Percentiles rank a stretch among this genome's conserved stretches.
These are phyloP conservation scores for Tachina lurida DNA, from an alignment of 2,888 invertebrate genomes.

Conservation along the genomic window DNA sequence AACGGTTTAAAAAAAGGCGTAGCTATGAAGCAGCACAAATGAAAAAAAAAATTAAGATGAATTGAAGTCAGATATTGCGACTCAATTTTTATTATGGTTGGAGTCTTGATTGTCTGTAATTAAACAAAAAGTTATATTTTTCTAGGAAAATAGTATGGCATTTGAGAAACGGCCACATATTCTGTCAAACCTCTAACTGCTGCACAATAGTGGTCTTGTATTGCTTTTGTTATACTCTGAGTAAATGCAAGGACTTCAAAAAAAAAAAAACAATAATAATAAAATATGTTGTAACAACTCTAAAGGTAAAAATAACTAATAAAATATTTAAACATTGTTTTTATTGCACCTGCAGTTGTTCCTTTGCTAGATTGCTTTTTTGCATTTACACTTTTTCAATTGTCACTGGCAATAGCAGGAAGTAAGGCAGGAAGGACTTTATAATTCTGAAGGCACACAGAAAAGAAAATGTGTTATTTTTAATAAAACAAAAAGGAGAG, in stretches of 20 bases:
- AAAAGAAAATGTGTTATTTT: slow-evolving; percentile 17
- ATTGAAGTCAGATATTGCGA: too few species aligned
- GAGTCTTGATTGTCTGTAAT: too few species aligned
- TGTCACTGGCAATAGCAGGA: not conserved
- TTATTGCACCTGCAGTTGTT: slow-evolving; percentile 35
- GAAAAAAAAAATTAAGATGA: too few species aligned
- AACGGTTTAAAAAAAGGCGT: too few species aligned
- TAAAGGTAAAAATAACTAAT: slow-evolving; percentile 30
- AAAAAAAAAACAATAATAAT: slow-evolving; percentile 1
- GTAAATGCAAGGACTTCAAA: not conserved
- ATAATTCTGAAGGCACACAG: not conserved
- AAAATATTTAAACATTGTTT: slow-evolving; percentile 60
- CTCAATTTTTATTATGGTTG: too few species aligned
- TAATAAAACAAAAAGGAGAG: not conserved
- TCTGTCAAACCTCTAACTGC: not conserved
- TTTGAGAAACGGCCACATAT: too few species aligned
- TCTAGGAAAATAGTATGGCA: too few species aligned
- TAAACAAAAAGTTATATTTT: too few species aligned
- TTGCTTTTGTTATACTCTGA: not conserved
- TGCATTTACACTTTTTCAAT: slow-evolving; percentile 47
- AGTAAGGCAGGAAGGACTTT: not conserved
- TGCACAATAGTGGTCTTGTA: not conserved
- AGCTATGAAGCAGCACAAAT: too few species aligned
- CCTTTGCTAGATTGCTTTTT: slow-evolving; percentile 47
- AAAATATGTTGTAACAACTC: not conserved